Conservation (phyloP, 2,797 vertebrate genomes). For the Platalea minor region DNA sequence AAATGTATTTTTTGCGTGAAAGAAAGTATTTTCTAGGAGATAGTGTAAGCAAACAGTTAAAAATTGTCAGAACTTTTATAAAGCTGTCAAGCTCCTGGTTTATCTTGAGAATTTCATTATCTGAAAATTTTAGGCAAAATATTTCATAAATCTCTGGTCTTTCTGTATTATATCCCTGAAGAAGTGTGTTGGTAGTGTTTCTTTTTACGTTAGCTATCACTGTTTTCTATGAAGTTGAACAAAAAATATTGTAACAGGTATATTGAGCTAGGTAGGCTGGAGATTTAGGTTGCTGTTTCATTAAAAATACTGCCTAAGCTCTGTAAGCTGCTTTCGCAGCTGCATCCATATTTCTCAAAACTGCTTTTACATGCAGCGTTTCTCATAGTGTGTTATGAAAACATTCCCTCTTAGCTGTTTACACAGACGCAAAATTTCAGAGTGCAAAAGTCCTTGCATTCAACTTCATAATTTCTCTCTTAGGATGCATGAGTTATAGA, state of each 20-base stretch:
- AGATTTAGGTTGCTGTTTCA: background rate
- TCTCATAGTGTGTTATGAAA: background rate
- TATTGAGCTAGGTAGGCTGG: background rate
- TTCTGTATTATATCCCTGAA: background rate
- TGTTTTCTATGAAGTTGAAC: fast-evolving
- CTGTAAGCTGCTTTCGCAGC: background rate
- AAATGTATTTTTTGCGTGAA: background rate
- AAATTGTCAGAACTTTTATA: background rate
- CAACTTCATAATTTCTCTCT: background rate
- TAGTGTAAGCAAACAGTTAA: background rate
- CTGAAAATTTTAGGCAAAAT: background rate
- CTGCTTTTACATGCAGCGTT: background rate
- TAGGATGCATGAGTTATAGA: background rate
- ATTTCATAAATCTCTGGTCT: background rate
- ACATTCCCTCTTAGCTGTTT: background rate
- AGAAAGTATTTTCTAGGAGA: background rate
- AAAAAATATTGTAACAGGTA: background rate
- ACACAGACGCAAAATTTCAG: fast-evolving
- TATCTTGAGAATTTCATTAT: background rate
- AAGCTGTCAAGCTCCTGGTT: background rate
- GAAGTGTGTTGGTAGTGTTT: background rate
- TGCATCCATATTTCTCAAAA: fast-evolving
- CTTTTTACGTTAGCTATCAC: background rate
- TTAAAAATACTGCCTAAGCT: background rate
- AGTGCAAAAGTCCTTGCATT: background rate